A percentile compares a stretch with the other conserved stretches of the same genome.
Conservation (phyloP, 2,888 invertebrate species). For the Erebia ligea region DNA sequence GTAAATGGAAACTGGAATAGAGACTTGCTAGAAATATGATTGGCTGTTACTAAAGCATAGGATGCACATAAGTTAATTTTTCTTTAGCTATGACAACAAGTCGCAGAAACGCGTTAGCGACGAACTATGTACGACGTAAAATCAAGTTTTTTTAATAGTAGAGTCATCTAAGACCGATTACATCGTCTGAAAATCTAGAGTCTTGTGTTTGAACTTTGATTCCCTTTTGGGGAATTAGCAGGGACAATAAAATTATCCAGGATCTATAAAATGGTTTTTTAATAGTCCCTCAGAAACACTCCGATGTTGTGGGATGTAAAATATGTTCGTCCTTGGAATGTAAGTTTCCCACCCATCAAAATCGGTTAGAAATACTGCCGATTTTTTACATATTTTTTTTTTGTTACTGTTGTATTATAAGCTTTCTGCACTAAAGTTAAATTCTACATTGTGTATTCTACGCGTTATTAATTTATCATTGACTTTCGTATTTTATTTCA, state of each 20-base stretch:
- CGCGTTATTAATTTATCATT: slow-evolving; percentile 6
- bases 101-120: neutral
- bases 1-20: slow-evolving; percentile 28
- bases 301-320: too few species aligned
- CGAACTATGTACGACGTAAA: neutral
- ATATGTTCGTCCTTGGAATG: too few species aligned
- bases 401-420: too few species aligned
- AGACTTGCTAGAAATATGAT: slow-evolving; percentile 14
- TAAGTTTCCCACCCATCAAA: too few species aligned
- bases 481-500: slow-evolving; percentile 22
- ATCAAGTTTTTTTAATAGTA: neutral
- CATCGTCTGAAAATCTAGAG: neutral
- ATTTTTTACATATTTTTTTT: too few species aligned
- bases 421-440: too few species aligned
- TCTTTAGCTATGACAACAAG: neutral
- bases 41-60: slow-evolving; percentile 14
- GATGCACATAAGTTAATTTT: neutral
- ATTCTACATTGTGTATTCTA: neutral
- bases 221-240: neutral
- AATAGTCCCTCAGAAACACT: too few species aligned
- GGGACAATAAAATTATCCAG: too few species aligned
- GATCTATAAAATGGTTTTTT: too few species aligned
- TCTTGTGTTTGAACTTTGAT: neutral
- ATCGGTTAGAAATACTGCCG: too few species aligned
- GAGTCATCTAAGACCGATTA: neutral